Conservation (phyloP, 2,888 invertebrate species). For the Melitaea athalia region DNA sequence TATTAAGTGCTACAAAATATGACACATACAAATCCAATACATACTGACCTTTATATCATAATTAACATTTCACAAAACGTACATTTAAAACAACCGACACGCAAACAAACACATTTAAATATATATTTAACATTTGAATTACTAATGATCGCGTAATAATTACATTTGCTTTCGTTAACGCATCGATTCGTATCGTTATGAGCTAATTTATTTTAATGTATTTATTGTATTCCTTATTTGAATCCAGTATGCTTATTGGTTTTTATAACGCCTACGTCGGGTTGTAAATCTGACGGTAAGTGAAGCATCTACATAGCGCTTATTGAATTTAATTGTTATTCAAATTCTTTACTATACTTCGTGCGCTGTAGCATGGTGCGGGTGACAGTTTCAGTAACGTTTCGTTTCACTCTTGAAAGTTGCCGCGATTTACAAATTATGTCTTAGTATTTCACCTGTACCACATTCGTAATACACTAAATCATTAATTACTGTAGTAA, state of each 20-base stretch:
- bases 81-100: constrained; percentile 8
- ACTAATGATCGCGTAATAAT: constrained; percentile 15
- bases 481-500: too few relatives aligned
- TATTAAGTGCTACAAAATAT: constrained; percentile 17
- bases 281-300: background rate
- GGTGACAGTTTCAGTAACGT: too few relatives aligned
- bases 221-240: constrained; percentile 1
- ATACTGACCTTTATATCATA: constrained; percentile 26
- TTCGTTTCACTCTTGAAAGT: too few relatives aligned
- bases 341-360: too few relatives aligned
- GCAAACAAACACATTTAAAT: constrained; percentile 14
- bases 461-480: too few relatives aligned
- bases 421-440: too few relatives aligned
- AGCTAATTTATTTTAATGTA: constrained; percentile 9
- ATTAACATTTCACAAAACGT: constrained; percentile 21
- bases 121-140: constrained; percentile 15
- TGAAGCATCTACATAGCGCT: background rate
- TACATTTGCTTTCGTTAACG: constrained; percentile 14
- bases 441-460: too few relatives aligned
- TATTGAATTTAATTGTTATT: background rate
- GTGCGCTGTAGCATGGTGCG: too few relatives aligned
- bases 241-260: background rate
- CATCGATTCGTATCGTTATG: constrained; percentile 14
- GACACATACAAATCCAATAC: constrained; percentile 16
- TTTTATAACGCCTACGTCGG: background rate